A percentile compares a stretch with the other conserved stretches of the same genome.
phyloP scores from a whole-genome alignment of 2,888 invertebrate genomes.

The Cactoblastis cactorum region DNA sequence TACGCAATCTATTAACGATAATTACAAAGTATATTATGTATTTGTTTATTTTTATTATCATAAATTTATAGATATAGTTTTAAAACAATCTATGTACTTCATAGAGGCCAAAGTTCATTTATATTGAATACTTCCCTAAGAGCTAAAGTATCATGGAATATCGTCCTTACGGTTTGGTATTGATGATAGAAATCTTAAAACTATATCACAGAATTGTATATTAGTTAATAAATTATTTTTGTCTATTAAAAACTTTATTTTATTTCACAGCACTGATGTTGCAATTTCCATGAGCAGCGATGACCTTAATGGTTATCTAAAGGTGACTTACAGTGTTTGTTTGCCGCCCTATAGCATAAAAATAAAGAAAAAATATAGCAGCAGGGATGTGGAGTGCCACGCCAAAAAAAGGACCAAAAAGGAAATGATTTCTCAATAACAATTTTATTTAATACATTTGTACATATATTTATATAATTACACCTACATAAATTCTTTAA shows the following conservation, averaged over 20 bases:
- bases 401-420: neutral
- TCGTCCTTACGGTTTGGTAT: neutral
- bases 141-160: neutral
- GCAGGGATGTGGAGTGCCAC: no score
- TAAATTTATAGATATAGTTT: neutral
- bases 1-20: neutral
- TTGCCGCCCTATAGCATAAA: neutral
- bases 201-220: neutral
- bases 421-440: neutral
- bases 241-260: conserved; percentile 13
- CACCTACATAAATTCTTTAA: neutral
- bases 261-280: no score
- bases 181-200: neutral
- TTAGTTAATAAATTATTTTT: conserved; percentile 28
- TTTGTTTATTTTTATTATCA: neutral
- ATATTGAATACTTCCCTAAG: neutral
- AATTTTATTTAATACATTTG: conserved; percentile 12
- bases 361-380: no score
- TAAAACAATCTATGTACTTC: neutral
- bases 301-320: no score
- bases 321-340: no score
- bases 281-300: no score
- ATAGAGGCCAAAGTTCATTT: neutral
- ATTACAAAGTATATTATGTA: no score
- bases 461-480: conserved; percentile 6